Evolutionary conservation across 2,797 vertebrate genomes (phyloP).

Genomic region (Phylloscopus collybita): DNA sequence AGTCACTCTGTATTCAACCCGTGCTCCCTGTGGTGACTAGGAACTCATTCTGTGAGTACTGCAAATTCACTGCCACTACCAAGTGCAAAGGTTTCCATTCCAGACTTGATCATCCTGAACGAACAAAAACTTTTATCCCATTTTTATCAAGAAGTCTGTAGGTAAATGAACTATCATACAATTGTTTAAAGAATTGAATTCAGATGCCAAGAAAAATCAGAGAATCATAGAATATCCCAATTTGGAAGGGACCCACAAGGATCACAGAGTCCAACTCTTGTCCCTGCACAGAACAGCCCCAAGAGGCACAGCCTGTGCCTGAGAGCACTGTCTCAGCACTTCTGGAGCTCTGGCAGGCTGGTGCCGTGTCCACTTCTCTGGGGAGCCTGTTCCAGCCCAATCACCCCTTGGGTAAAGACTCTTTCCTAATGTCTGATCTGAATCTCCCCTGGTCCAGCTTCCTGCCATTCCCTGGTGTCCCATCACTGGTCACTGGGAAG

Average conservation of each 20-base stretch:
- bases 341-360: background rate
- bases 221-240: background rate
- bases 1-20: background rate
- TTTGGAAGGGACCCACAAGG: background rate
- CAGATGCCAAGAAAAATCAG: background rate
- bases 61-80: background rate
- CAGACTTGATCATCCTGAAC: background rate
- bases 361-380: background rate
- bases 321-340: background rate
- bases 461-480: background rate
- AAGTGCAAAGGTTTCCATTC: background rate
- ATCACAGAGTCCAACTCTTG: background rate
- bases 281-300: background rate
- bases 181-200: background rate
- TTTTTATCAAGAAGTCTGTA: background rate
- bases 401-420: background rate
- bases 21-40: background rate
- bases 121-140: background rate
- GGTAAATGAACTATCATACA: background rate
- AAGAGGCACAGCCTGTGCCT: background rate
- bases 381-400: background rate
- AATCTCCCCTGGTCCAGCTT: background rate
- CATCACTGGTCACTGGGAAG: background rate
- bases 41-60: background rate
- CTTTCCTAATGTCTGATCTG: background rate